Conservation (phyloP, 2,888 invertebrate species). For the Lochmaea capreae region DNA sequence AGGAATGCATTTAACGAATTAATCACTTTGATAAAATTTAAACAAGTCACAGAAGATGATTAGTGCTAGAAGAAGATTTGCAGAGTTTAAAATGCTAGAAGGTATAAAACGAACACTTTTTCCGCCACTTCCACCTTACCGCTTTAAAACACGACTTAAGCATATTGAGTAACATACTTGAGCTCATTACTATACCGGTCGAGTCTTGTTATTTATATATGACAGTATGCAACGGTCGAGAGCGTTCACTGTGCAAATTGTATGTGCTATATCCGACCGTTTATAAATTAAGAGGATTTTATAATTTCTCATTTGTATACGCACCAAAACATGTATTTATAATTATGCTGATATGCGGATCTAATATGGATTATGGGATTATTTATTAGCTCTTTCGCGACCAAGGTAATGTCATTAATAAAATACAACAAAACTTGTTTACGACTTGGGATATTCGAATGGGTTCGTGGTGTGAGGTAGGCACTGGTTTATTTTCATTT, state of each 20-base stretch:
- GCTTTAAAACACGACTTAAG: slow-evolving; percentile 63
- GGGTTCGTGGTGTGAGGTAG: slow-evolving; percentile 29
- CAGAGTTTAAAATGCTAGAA: background rate
- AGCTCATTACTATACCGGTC: slow-evolving; percentile 65
- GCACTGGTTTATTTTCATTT: background rate
- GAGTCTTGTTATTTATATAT: slow-evolving; percentile 63
- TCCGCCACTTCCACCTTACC: slow-evolving; percentile 52
- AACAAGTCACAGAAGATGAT: no score
- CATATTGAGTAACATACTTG: slow-evolving; percentile 64
- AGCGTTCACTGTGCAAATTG: slow-evolving; percentile 46
- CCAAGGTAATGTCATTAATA: slow-evolving; percentile 30
- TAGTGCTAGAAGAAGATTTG: no score
- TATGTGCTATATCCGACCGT: slow-evolving; percentile 43
- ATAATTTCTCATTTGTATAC: slow-evolving; percentile 49
- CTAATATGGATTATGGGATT: slow-evolving; percentile 48
- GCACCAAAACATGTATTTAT: slow-evolving; percentile 48
- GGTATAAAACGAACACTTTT: background rate
- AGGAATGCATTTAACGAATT: no score
- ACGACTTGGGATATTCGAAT: slow-evolving; percentile 18
- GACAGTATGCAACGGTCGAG: slow-evolving; percentile 58
- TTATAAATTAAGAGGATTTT: slow-evolving; percentile 46
- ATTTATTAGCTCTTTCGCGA: slow-evolving; percentile 39
- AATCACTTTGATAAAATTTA: no score
- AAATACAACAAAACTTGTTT: slow-evolving; percentile 36
- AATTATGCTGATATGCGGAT: slow-evolving; percentile 49